phyloP scores from a whole-genome alignment of 2,888 invertebrate species.

The Dioctria linearis region DNA sequence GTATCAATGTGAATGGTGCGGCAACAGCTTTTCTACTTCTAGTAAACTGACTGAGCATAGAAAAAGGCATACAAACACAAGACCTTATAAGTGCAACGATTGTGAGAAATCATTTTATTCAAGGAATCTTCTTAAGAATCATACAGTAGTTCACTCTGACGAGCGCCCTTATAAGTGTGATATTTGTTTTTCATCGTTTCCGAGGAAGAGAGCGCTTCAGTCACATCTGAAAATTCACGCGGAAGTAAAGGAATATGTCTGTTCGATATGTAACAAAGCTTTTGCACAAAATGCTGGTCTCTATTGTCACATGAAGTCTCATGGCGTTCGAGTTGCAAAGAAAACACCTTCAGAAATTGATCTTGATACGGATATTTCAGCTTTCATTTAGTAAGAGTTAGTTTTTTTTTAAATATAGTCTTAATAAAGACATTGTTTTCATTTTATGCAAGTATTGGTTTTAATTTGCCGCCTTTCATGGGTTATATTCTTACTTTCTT shows the following conservation, averaged over 20 bases:
- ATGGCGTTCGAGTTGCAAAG: conserved; percentile 54
- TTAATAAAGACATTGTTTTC: too few relatives aligned
- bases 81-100: conserved; percentile 64
- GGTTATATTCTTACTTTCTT: too few relatives aligned
- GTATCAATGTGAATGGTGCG: conserved; percentile 66
- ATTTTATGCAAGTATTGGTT: too few relatives aligned
- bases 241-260: conserved; percentile 66
- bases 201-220: conserved; percentile 65
- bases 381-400: too few relatives aligned
- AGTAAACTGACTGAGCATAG: conserved; percentile 65
- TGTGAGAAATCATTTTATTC: conserved; percentile 65
- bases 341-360: not conserved
- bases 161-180: conserved; percentile 61
- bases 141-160: conserved; percentile 66
- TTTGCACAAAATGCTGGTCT: conserved; percentile 68
- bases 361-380: not conserved
- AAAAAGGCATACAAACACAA: conserved; percentile 66
- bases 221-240: conserved; percentile 66
- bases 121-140: conserved; percentile 64
- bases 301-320: conserved; percentile 68
- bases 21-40: conserved; percentile 64
- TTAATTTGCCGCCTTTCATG: too few relatives aligned
- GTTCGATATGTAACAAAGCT: conserved; percentile 65
- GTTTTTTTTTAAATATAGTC: too few relatives aligned
- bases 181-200: conserved; percentile 65